Base-by-base conservation (phyloP, 1,140 invertebrate species). In the Leguminivora glycinivorella region DNA sequence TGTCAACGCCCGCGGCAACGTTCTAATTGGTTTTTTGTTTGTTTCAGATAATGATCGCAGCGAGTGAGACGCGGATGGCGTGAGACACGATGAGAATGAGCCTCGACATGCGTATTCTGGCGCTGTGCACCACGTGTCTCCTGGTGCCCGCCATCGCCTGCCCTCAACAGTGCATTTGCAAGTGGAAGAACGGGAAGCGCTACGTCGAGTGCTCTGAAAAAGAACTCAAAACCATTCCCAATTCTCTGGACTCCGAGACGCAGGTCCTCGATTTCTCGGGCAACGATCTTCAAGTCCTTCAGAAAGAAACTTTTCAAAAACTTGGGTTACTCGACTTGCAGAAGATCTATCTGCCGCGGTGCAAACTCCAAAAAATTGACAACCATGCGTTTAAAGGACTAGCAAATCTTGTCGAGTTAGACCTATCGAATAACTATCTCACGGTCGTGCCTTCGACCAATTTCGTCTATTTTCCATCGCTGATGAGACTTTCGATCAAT, bases 141-240 rank as follows among this genome's bases (percentile, higher is more conserved):
- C 77, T 90, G 19, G 79, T 88, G 7, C 84, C 83, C 9, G 84
- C 86, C 12, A 83, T 87, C 70, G 93, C 93, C 17, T 98, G 97
- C 83, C 97, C 97, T 0, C 93, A 93, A 47, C 90, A 93, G 31
- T 98, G 97, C 87, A 92, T 94, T 10, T 98, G 97, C 92, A 98
- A 97, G 81, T 98, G 97, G 97, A 98, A 97, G 86, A 95, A 95
- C 80, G 97, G 97, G 1, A 98, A 98, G 84, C 95, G 97, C 81
- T 96, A 96, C 71, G 96, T 97, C 2, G 97, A 98, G 83, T 98
- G 97, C 89, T 93, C 95, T 10, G 94, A 95, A 56, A 95, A 95
- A 84, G 94, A 94, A 34, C 89, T 97, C n/a, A 93, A 94, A 43
- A 92, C 93, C 4, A 94, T 97, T 52, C 97, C 98, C 0, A 93